phyloP scores from a whole-genome alignment of 2,113 vertebrate genomes.

The Xiphophorus maculatus region DNA sequence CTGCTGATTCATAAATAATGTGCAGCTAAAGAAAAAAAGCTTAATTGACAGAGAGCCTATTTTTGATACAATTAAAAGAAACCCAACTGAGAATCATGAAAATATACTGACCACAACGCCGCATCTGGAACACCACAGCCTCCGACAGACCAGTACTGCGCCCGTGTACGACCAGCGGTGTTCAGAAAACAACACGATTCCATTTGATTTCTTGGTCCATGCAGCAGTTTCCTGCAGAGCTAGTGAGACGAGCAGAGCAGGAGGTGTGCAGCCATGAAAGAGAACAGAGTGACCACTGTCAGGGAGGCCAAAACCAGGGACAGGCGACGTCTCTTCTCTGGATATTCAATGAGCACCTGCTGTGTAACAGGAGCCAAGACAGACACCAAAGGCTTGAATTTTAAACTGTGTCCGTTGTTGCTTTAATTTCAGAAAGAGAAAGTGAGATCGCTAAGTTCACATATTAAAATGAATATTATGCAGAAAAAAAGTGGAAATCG shows the following conservation, averaged over 20 bases:
- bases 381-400: constrained; percentile 55
- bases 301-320: constrained; percentile 55
- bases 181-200: constrained; percentile 18
- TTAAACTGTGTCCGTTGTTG: constrained; percentile 40
- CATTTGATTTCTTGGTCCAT: constrained; percentile 18
- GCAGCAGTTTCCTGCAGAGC: constrained; percentile 46
- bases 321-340: constrained; percentile 63
- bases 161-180: constrained; percentile 18
- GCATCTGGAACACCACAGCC: background rate
- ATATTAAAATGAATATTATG: background rate
- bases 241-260: constrained; percentile 38
- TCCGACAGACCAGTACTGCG: background rate
- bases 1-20: background rate
- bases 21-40: background rate
- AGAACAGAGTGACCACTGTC: constrained; percentile 66
- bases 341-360: constrained; percentile 76
- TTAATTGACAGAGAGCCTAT: background rate
- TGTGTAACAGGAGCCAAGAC: constrained; percentile 66
- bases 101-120: background rate
- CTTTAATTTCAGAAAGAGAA: constrained; percentile 9
- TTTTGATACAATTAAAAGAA: background rate
- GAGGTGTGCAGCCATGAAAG: constrained; percentile 59
- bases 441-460: constrained; percentile 12
- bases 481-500: background rate
- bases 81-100: background rate